A percentile compares a stretch with the other conserved stretches of the same genome.
Conservation (phyloP, 1,140 invertebrate species). For the Proctacanthus coquilletti region DNA sequence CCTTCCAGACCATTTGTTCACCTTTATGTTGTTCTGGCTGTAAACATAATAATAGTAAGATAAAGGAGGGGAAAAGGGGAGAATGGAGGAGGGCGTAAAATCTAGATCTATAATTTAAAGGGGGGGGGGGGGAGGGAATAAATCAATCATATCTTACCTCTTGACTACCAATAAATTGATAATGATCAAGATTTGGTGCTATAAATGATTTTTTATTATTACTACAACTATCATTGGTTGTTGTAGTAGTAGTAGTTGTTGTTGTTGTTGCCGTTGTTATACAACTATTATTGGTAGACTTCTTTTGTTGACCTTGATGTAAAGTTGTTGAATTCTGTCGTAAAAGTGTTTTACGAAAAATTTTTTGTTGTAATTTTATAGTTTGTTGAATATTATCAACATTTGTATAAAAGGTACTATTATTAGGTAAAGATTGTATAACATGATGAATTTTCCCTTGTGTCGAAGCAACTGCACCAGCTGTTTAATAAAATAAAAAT, state of each 20-base stretch:
- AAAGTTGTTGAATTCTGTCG: constrained; percentile 15
- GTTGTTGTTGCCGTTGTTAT: too few relatives aligned
- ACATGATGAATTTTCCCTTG: too few relatives aligned
- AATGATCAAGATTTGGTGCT: constrained; percentile 40
- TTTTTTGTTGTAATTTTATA: constrained; percentile 52
- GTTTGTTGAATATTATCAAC: constrained; percentile 55
- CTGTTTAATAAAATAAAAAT: too few relatives aligned
- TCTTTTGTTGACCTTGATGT: too few relatives aligned
- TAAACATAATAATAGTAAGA: constrained; percentile 10
- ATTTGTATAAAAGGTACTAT: constrained; percentile 64
- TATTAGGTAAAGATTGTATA: constrained; percentile 30
- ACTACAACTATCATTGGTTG: too few relatives aligned
- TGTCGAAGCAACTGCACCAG: too few relatives aligned
- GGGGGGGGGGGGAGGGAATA: too few relatives aligned
- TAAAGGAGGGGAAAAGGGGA: neutral
- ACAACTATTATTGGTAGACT: too few relatives aligned
- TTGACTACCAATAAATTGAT: constrained; percentile 42
- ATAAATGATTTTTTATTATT: too few relatives aligned
- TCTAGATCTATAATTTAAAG: too few relatives aligned
- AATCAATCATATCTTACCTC: constrained; percentile 29
- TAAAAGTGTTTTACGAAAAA: constrained; percentile 42
- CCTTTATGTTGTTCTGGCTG: constrained; percentile 15
- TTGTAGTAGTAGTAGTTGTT: too few relatives aligned
- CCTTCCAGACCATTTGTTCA: constrained; percentile 57
- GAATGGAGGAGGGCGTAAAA: too few relatives aligned